These are phyloP conservation scores for Callopanchax toddi DNA, from an alignment of 2,113 vertebrate genomes.

Conservation along the genomic window DNA sequence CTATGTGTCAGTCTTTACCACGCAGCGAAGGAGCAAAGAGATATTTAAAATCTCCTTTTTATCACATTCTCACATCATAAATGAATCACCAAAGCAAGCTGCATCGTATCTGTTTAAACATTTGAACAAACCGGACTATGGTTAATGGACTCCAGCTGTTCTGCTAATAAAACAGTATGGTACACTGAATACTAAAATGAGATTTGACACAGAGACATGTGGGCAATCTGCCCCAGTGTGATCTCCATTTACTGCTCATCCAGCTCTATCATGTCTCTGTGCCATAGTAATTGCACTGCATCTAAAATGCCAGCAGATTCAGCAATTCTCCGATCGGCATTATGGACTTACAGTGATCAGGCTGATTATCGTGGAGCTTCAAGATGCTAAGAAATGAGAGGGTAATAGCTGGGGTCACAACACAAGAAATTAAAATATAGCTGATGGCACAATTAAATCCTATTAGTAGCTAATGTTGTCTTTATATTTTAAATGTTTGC, in stretches of 20 bases:
- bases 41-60: conserved; percentile 9
- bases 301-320: conserved; percentile 85
- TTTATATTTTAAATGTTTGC: no score
- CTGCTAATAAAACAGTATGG: conserved; percentile 48
- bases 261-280: conserved; percentile 76
- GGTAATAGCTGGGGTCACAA: conserved; percentile 2
- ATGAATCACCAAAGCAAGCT: conserved; percentile 21
- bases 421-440: neutral
- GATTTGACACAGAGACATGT: conserved; percentile 79
- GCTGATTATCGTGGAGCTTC: conserved; percentile 50
- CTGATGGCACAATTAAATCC: conserved; percentile 12
- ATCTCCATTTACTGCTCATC: conserved; percentile 79
- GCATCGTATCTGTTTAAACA: conserved; percentile 18
- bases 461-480: neutral
- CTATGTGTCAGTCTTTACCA: conserved; percentile 41
- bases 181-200: conserved; percentile 54
- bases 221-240: conserved; percentile 68
- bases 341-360: conserved; percentile 77
- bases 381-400: conserved; percentile 3
- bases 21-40: conserved; percentile 16
- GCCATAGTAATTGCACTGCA: conserved; percentile 81
- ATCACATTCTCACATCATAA: neutral
- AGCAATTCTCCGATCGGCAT: conserved; percentile 81
- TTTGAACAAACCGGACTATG: conserved; percentile 21
- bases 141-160: conserved; percentile 42